Conservation (phyloP, 2,888 invertebrate species). For the Drosophila hamatofila region DNA sequence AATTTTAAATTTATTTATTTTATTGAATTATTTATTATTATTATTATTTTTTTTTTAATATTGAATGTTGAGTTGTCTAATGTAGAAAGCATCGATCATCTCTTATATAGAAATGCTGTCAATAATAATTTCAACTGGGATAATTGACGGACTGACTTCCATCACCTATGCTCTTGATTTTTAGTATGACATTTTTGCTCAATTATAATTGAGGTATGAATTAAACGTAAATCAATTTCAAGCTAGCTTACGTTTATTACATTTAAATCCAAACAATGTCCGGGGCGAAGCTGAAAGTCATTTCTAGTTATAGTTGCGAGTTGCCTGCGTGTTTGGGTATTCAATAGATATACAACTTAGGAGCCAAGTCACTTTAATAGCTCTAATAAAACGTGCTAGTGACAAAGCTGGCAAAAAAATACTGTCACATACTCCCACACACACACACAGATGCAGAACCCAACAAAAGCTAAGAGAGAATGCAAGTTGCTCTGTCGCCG, state of each 20-base stretch:
- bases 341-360: slow-evolving; percentile 17
- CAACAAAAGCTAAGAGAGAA: slow-evolving; percentile 13
- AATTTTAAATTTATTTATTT: no score
- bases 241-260: not conserved
- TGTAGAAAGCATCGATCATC: no score
- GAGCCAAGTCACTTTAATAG: slow-evolving; percentile 56
- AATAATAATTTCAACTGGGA: not conserved
- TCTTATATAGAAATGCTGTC: no score
- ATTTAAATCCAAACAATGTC: not conserved
- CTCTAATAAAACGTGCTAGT: slow-evolving; percentile 67
- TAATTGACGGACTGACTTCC: no score
- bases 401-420: slow-evolving; percentile 45
- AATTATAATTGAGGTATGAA: not conserved
- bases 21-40: no score
- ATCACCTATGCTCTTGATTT: not conserved
- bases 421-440: slow-evolving; percentile 14
- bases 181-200: not conserved
- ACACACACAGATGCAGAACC: slow-evolving; percentile 14
- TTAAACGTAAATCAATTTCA: not conserved
- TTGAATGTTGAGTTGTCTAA: no score
- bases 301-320: slow-evolving; percentile 1
- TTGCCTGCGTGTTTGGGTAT: not conserved
- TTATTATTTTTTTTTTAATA: no score
- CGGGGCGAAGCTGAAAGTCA: not conserved
- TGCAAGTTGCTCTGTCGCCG: slow-evolving; percentile 19